Conservation (phyloP, 2,797 vertebrate genomes). For the Esox lucius region DNA sequence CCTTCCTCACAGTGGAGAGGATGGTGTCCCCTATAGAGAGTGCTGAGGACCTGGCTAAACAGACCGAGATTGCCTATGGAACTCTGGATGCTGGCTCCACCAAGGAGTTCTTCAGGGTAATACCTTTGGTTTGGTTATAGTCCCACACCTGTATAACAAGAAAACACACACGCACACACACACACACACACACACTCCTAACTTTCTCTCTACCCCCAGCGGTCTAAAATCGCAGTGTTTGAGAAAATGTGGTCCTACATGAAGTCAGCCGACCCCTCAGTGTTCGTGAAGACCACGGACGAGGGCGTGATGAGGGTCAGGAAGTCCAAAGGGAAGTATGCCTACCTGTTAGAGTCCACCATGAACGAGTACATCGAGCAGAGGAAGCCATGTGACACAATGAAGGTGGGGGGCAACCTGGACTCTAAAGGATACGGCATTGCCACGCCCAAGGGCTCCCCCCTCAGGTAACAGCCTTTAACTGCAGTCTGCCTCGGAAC, state of each 20-base stretch:
- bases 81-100: slow-evolving; percentile 96
- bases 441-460: slow-evolving; percentile 96
- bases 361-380: slow-evolving; percentile 99
- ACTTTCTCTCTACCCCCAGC: slow-evolving; percentile 66
- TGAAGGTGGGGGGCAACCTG: slow-evolving; percentile 99
- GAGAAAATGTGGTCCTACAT: slow-evolving; percentile 99
- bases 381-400: slow-evolving; percentile 96
- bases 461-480: slow-evolving; percentile 85
- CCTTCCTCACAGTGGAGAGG: slow-evolving; percentile 97
- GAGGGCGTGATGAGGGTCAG: slow-evolving; percentile 96
- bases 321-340: slow-evolving; percentile 98
- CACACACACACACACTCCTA: not conserved
- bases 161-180: not conserved
- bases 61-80: slow-evolving; percentile 97
- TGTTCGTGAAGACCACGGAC: slow-evolving; percentile 97
- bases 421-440: slow-evolving; percentile 99
- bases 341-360: slow-evolving; percentile 97
- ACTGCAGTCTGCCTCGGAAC: slow-evolving; percentile 9
- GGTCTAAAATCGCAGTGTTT: slow-evolving; percentile 99
- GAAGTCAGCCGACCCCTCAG: slow-evolving; percentile 96
- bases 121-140: not conserved
- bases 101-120: slow-evolving; percentile 98
- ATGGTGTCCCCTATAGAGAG: slow-evolving; percentile 99
- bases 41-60: slow-evolving; percentile 96
- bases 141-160: not conserved